Base-by-base conservation (phyloP, 2,113 vertebrate species). In the Pygoscelis antarcticus region DNA sequence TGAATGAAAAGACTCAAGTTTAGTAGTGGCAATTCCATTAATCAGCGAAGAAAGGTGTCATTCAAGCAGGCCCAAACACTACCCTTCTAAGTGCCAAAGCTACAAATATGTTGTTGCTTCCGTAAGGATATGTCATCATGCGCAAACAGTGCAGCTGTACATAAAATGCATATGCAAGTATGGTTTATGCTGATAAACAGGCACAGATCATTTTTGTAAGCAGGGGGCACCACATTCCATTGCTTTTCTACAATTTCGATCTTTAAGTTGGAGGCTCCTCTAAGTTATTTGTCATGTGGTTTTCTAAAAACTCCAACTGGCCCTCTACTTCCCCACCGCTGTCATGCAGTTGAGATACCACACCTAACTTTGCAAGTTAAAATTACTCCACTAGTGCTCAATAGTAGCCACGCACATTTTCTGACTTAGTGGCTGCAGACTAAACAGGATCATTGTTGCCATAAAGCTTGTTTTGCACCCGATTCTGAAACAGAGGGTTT, bases 341-440 rank as follows among this genome's bases (percentile, higher is more conserved):
- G 62, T 10, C 68, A 22, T 0, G 23, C 16, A 44, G 72, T 5
- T 13, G 26, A 87, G 72, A 51, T 10, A 62, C 36, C 64, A 30
- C 58, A 58, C 27, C 36, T 46, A 36, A 52, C 36, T 3, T 32
- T 1, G 5, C 51, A 46, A 38, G 55, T 11, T 57, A 72, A 83
- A 68, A 47, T 44, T 1, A 46, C 32, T 54, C 68, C 1, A 2
- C 14, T 2, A 3, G 51, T 5, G 70, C 65, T 64, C 3, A 9
- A 8, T 0, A 62, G 72, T 3, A 66, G 55, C 72, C 4, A 9
- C 0, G 12, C 34, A 49, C 19, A 12, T 40, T 40, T 40, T 58
- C 74, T 68, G 66, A 47, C 70, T 44, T 10, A 1, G 51, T 4
- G 26, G 26, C 69, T 71, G 61, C 74, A 76, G 81, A 66, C 81